Evolutionary conservation across 2,113 vertebrate genomes (phyloP).

Genomic region (Parus major): DNA sequence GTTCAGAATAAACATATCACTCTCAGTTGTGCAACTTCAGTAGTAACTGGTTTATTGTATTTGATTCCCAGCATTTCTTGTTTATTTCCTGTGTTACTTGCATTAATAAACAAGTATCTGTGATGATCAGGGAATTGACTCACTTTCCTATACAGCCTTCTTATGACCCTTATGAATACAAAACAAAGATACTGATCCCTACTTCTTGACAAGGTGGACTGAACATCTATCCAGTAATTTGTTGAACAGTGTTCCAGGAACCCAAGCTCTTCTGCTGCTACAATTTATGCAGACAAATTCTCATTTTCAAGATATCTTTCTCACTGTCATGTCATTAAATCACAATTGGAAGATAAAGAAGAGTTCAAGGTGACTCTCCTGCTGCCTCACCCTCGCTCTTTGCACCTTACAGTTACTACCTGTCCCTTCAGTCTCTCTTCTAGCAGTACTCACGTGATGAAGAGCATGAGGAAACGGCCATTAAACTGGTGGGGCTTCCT

Average conservation of each 20-base stretch:
- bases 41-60: background rate
- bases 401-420: background rate
- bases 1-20: background rate
- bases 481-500: background rate
- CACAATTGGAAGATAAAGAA: background rate
- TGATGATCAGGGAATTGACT: background rate
- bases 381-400: background rate
- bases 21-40: background rate
- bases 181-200: background rate
- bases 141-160: background rate
- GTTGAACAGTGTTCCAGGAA: background rate
- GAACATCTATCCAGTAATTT: background rate
- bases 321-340: background rate
- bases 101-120: background rate
- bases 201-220: background rate
- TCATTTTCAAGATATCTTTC: background rate
- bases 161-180: background rate
- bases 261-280: background rate
- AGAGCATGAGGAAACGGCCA: background rate
- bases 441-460: background rate
- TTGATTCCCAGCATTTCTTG: background rate
- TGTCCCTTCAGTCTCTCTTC: background rate
- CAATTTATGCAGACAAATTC: background rate
- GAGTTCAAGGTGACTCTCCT: background rate
- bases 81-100: background rate